phyloP scores from a whole-genome alignment of 1,140 invertebrate species.

The Scylla paramamosain region DNA sequence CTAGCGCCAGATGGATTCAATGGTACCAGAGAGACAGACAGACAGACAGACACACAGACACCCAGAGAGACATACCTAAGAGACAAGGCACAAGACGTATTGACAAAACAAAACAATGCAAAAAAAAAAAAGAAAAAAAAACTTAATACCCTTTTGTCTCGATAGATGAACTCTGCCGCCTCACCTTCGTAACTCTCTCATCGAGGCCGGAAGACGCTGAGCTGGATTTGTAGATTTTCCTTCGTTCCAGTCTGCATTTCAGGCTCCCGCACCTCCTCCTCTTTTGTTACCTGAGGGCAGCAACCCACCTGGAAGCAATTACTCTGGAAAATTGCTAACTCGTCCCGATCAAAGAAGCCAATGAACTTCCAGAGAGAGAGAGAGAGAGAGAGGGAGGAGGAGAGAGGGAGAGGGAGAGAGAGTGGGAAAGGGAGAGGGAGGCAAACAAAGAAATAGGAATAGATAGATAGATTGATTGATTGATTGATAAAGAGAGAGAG shows the following conservation, averaged over 20 bases:
- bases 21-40: too few relatives aligned
- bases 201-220: not conserved
- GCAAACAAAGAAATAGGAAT: not conserved
- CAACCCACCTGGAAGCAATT: not conserved
- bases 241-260: not conserved
- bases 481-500: not conserved
- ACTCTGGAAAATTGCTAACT: not conserved
- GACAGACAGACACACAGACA: too few relatives aligned
- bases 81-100: not conserved
- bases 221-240: not conserved
- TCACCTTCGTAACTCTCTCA: not conserved
- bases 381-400: slow-evolving; percentile 30
- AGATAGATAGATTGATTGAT: not conserved
- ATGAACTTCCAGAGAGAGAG: not conserved
- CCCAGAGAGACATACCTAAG: not conserved
- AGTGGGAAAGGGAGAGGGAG: not conserved
- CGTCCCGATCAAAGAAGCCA: not conserved
- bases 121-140: not conserved
- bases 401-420: slow-evolving; percentile 40
- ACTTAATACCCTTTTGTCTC: not conserved
- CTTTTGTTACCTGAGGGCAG: not conserved
- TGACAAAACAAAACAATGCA: not conserved
- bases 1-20: not conserved
- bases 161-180: not conserved
- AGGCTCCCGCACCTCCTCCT: not conserved